Evolutionary conservation across 64 coral and sea anemone genomes (phyloP).

Genomic region (Montipora foliosa): DNA sequence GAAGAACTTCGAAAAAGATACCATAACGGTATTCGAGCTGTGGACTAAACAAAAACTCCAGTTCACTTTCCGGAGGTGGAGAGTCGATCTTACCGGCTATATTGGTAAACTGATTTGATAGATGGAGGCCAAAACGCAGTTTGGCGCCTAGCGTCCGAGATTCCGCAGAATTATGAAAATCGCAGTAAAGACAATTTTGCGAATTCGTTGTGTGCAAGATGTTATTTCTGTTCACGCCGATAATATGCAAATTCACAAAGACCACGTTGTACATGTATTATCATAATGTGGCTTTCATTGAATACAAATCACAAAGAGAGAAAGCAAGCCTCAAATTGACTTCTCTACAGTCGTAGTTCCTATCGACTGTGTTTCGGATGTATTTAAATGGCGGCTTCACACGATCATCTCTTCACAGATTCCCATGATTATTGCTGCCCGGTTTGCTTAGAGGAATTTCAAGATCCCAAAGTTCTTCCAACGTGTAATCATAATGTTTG

Average conservation of each 20-base stretch:
- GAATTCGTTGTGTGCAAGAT: not conserved
- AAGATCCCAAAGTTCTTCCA: slow-evolving; percentile 69
- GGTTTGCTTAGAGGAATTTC: slow-evolving; percentile 66
- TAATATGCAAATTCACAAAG: slow-evolving; percentile 42
- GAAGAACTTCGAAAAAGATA: too few species aligned
- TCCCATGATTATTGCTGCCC: slow-evolving; percentile 54
- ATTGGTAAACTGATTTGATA: too few species aligned
- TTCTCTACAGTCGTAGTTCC: too few species aligned
- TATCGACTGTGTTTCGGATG: not conserved
- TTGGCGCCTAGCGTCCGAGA: too few species aligned
- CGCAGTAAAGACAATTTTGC: not conserved
- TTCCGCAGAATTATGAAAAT: too few species aligned
- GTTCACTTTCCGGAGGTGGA: too few species aligned
- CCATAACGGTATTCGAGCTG: too few species aligned
- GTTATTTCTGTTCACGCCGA: not conserved
- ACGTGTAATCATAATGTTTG: slow-evolving; percentile 72
- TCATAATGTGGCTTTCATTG: slow-evolving; percentile 29
- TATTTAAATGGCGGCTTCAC: slow-evolving; percentile 29
- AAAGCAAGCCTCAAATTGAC: not conserved
- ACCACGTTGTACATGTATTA: slow-evolving; percentile 10
- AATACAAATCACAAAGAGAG: slow-evolving; percentile 20
- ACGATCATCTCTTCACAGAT: not conserved
- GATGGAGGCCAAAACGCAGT: too few species aligned
- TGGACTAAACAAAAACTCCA: too few species aligned
- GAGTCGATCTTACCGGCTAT: too few species aligned